These are phyloP conservation scores for Heliocidaris erythrogramma DNA, from an alignment of 35 echinoderm and acorn worm species.

Conservation along the genomic window DNA sequence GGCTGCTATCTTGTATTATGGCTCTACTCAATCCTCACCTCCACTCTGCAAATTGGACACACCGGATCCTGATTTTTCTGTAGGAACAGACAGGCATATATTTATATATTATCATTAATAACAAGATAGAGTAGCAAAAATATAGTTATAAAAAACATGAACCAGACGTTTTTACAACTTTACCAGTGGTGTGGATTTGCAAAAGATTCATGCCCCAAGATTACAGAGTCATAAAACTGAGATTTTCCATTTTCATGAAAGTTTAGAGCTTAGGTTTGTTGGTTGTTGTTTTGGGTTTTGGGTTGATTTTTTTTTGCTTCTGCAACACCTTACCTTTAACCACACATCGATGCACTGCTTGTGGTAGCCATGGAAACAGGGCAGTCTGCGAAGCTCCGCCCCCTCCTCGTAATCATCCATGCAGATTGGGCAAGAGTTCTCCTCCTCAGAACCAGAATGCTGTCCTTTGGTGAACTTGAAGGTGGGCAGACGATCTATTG, in stretches of 20 bases:
- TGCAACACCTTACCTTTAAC: slow-evolving; percentile 72
- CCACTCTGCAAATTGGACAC: slow-evolving; percentile 46
- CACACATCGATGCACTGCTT: slow-evolving; percentile 83
- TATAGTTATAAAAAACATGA: neutral
- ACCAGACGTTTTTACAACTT: neutral
- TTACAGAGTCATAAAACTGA: neutral
- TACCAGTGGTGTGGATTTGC: neutral
- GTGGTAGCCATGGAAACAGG: slow-evolving; percentile 92
- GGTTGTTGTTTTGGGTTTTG: neutral
- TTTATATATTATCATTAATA: neutral
- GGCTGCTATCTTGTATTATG: no score
- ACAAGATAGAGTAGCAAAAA: neutral
- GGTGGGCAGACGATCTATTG: slow-evolving; percentile 70
- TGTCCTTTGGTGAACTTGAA: slow-evolving; percentile 55
- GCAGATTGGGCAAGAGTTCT: slow-evolving; percentile 78
- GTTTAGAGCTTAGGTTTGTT: neutral
- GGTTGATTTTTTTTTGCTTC: neutral
- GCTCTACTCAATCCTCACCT: slow-evolving; percentile 19
- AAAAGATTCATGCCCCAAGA: neutral
- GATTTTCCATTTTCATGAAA: neutral
- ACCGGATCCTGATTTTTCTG: slow-evolving; percentile 19
- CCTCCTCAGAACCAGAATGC: slow-evolving; percentile 33
- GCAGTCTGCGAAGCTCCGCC: slow-evolving; percentile 72
- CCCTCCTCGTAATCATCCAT: slow-evolving; percentile 84
- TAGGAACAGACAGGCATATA: neutral